phyloP scores from a whole-genome alignment of 2,797 vertebrate genomes.

The Astyanax mexicanus region DNA sequence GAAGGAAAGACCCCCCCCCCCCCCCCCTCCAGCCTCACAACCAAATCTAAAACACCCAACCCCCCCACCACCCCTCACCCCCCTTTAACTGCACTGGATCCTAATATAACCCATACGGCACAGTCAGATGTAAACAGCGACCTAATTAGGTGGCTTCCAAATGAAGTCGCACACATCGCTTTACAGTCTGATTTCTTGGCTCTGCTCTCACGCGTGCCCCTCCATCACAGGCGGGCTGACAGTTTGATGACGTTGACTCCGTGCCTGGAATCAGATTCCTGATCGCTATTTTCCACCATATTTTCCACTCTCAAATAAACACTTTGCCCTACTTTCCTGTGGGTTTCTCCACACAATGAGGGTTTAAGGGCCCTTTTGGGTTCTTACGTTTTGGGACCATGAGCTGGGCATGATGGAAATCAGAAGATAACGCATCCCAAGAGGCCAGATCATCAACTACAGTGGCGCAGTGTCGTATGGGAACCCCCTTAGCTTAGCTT shows the following conservation, averaged over 20 bases:
- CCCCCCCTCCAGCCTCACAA: too few relatives aligned
- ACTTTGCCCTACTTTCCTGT: conserved; percentile 7
- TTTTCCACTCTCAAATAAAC: conserved; percentile 19
- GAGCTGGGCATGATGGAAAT: not conserved
- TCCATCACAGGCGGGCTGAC: not conserved
- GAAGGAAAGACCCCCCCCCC: not conserved
- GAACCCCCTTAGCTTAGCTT: too few relatives aligned
- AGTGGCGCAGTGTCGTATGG: too few relatives aligned
- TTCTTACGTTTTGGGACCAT: not conserved
- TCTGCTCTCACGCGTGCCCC: not conserved
- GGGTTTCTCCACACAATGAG: not conserved
- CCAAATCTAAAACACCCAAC: too few relatives aligned
- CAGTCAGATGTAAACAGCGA: not conserved
- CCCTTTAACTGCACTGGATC: not conserved
- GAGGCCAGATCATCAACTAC: not conserved
- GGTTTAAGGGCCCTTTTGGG: not conserved
- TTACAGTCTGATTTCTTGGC: not conserved
- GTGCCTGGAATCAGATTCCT: not conserved
- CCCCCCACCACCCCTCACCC: not conserved
- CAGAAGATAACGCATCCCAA: not conserved
- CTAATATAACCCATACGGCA: conserved; percentile 21
- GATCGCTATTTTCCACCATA: not conserved
- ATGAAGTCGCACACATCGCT: not conserved
- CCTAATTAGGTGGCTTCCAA: conserved; percentile 33
- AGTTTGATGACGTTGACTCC: conserved; percentile 10